A percentile compares a stretch with the other conserved stretches of the same genome.
Conservation (phyloP, 2,888 invertebrate genomes). For the Brachypalpus laphriformis region DNA sequence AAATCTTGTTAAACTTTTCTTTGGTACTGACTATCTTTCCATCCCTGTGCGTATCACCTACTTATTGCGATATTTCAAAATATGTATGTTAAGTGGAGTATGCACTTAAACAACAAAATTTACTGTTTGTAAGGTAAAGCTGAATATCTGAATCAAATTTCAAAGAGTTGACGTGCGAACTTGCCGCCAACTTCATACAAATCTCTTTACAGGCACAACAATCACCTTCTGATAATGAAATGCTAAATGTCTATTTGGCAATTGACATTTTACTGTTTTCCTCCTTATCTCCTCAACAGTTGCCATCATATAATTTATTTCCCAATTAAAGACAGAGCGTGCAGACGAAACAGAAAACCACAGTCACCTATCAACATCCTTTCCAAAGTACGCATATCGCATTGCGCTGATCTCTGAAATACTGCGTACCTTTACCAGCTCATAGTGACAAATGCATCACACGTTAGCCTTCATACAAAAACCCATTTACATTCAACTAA, state of each 20-base stretch:
- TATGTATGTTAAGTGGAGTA: too few species aligned
- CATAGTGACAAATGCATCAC: conserved; percentile 24
- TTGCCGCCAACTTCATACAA: neutral
- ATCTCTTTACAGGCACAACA: neutral
- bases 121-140: too few species aligned
- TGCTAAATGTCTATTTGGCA: neutral
- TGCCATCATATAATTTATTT: conserved; percentile 19
- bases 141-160: too few species aligned
- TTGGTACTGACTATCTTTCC: too few species aligned
- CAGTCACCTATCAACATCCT: conserved; percentile 22
- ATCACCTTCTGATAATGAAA: neutral
- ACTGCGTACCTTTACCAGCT: neutral
- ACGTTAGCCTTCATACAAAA: neutral
- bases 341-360: neutral
- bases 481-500: conserved; percentile 26
- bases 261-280: neutral
- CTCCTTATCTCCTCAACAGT: neutral
- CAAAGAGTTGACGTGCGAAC: conserved; percentile 7
- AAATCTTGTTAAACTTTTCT: too few species aligned
- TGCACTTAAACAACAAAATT: too few species aligned
- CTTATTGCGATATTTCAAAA: too few species aligned
- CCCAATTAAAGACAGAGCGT: conserved; percentile 6
- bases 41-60: too few species aligned
- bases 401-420: conserved; percentile 19
- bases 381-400: conserved; percentile 9